phyloP scores from a whole-genome alignment of 2,113 vertebrate genomes.

The Malurus elegans region DNA sequence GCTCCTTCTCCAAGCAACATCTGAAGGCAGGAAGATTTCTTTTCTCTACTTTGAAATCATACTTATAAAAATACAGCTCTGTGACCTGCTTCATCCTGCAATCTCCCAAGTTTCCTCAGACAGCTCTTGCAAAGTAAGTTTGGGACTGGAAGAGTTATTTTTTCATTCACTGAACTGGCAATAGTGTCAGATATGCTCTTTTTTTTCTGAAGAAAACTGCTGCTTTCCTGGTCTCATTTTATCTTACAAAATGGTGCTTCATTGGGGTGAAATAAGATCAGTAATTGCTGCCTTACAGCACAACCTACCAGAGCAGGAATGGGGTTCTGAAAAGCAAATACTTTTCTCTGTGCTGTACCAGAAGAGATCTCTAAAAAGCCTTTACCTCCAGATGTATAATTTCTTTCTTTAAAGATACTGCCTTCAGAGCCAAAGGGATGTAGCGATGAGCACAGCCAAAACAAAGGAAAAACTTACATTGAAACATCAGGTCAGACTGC shows the following conservation, averaged over 20 bases:
- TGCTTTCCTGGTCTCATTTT: not conserved
- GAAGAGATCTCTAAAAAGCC: not conserved
- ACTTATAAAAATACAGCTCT: not conserved
- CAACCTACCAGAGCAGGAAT: not conserved
- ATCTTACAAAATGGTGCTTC: not conserved
- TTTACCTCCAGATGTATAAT: not conserved
- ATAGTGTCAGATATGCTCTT: not conserved
- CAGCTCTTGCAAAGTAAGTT: not conserved
- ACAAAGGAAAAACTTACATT: not conserved
- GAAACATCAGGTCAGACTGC: not conserved
- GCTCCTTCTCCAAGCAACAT: not conserved
- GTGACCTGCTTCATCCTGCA: not conserved
- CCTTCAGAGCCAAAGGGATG: not conserved
- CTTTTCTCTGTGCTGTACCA: not conserved
- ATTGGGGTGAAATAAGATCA: not conserved
- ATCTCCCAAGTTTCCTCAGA: not conserved
- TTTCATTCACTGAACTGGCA: not conserved
- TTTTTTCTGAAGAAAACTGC: not conserved
- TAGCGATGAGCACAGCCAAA: not conserved
- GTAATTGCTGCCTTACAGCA: not conserved
- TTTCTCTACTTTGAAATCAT: not conserved
- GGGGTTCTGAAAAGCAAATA: not conserved
- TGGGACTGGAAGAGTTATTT: not conserved
- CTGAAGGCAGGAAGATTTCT: not conserved
- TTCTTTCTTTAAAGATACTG: not conserved